Evolutionary conservation across 2,797 vertebrate genomes (phyloP).

Genomic region (Glyptemys insculpta): DNA sequence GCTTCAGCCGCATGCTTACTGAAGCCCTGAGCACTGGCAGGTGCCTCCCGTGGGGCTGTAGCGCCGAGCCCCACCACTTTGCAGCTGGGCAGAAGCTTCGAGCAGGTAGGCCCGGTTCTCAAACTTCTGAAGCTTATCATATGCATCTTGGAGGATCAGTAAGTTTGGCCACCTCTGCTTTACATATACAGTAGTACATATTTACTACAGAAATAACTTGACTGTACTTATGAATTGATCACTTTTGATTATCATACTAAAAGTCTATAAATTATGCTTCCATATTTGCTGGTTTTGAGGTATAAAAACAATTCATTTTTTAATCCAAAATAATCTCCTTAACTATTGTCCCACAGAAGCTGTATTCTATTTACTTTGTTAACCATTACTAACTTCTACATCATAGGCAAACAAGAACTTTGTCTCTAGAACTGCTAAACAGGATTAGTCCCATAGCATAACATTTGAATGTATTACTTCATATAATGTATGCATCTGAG

Average conservation of each 20-base stretch:
- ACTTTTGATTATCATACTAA: background rate
- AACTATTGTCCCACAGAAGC: background rate
- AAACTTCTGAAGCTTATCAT: too few relatives aligned
- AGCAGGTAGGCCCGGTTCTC: too few relatives aligned
- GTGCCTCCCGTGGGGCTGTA: too few relatives aligned
- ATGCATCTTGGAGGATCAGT: too few relatives aligned
- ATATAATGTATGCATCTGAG: background rate
- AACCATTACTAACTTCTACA: background rate
- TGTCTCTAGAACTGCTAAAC: background rate
- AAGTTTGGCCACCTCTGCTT: background rate
- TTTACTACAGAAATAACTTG: background rate
- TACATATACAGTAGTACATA: background rate
- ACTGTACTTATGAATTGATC: slow-evolving; percentile 25
- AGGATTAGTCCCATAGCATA: background rate
- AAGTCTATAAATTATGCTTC: slow-evolving; percentile 26
- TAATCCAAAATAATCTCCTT: background rate
- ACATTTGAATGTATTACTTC: slow-evolving; percentile 2
- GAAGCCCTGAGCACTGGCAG: too few relatives aligned
- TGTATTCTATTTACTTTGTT: background rate
- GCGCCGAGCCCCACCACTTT: too few relatives aligned
- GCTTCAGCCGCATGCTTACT: too few relatives aligned
- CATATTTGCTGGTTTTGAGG: slow-evolving; percentile 9
- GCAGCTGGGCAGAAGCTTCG: too few relatives aligned
- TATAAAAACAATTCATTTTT: background rate
- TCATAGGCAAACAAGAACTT: background rate